Base-by-base conservation (phyloP, 2,888 invertebrate species). In the Leucoma salicis region DNA sequence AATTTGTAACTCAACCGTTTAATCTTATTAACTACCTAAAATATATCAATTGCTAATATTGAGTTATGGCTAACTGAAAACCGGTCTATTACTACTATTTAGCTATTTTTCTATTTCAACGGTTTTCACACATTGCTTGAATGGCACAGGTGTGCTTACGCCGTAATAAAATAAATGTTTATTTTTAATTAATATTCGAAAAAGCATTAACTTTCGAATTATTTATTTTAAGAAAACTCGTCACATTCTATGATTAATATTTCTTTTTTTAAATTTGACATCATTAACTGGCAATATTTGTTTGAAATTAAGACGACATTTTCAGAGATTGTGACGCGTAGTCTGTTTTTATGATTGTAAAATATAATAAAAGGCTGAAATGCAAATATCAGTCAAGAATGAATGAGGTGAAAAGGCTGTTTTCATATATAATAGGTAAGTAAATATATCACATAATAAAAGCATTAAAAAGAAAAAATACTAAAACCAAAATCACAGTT, bases 401-500 rank as follows among this genome's bases (percentile, higher is more conserved):
- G 66, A 63, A 63, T 57, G 57, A 67, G 63, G 63, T 66, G 59
- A 74, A 71, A 70, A 70, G 68, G 70, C 66, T 63, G 64, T 57
- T 64, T 67, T 67, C 68, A 75, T 76, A 77, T 70, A 78, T 77
- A 78, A 72, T 63, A 59, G 34, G 57, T 61, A 58, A 35, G 60
- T 61, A 59, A 61, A 71, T 74, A 82, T 86, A 87, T 88, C 87
- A 88, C 88, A 88, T 82, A 78, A 76, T 74, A 77, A 68, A 85
- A 87, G 83, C 81, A 83, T 75, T 49, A 53, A 52, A 56, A 76
- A 75, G 73, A 69, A 64, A 69, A 78, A 75, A 74, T 87, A 87
- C 78, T 87, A 87, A 86, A 85, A 87, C 84, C 84, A 84, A 89
- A 88, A 89, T 89, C 88, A 89, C 88, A 89, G 89, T 70, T 79